Percentiles rank a stretch among this genome's conserved stretches.
Conservation (phyloP, 2,113 vertebrate species). For the Campylomormyrus numenius region DNA sequence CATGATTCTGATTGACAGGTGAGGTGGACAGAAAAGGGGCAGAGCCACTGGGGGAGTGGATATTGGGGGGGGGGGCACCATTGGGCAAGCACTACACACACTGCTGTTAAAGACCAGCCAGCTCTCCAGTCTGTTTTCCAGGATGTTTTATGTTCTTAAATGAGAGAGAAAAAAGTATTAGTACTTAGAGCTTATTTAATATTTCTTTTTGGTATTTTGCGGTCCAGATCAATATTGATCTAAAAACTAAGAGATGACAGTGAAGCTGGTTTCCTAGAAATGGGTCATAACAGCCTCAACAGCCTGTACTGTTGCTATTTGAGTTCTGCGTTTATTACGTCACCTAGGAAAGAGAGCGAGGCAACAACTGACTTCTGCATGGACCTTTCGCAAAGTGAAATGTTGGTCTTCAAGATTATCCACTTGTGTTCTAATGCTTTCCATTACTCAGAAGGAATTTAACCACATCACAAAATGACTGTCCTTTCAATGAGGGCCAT, state of each 20-base stretch:
- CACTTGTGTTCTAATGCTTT: slow-evolving; percentile 1
- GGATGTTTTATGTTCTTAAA: not conserved
- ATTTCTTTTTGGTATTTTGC: not conserved
- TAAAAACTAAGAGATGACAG: not conserved
- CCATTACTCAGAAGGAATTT: not conserved
- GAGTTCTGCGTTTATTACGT: not conserved
- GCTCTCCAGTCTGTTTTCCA: not conserved
- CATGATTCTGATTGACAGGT: too few relatives aligned
- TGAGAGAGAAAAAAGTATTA: not conserved
- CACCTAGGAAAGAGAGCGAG: not conserved
- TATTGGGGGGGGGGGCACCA: too few relatives aligned
- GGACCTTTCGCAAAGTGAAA: not conserved
- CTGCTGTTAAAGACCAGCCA: too few relatives aligned
- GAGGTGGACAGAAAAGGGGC: too few relatives aligned
- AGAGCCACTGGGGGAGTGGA: too few relatives aligned
- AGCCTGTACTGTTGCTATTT: not conserved
- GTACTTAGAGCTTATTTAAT: not conserved
- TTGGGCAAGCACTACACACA: too few relatives aligned
- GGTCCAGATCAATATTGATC: not conserved
- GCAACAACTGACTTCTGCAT: not conserved
- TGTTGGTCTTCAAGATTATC: not conserved
- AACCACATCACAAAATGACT: slow-evolving; percentile 2
- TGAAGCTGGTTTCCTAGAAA: not conserved
- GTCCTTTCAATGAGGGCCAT: not conserved
- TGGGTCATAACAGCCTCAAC: not conserved